Evolutionary conservation across 2,797 vertebrate species (phyloP), one percentile per base, ranked within the genome.

Genomic region (Pangasius macronema): DNA sequence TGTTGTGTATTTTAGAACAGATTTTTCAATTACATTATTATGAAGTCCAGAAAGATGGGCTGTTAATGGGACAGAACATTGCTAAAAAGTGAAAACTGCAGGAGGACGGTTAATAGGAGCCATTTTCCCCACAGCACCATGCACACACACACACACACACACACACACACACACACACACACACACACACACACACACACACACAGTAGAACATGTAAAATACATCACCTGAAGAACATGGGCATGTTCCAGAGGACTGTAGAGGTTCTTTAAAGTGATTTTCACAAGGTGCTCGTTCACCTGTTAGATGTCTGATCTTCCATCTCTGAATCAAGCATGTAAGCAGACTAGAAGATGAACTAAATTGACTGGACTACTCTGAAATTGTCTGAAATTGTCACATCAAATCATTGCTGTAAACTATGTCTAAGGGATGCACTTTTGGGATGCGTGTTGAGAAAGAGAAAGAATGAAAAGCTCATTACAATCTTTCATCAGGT

Each of bases 141-240:
- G 0, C 46, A 77, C 46, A 77, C 46, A 53, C 73, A 53, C 75
- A 77, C 73, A 77, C 49, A 55, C n/a, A 30, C 73, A 76, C 73
- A 76, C 27, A 51, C 22, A 49, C 73, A 76, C 73, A 51, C 27
- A 49, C 46, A 51, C 27, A 49, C 72, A 75, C 72, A 75, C 72
- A 75, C 22, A 27, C 3, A 13, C 73, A 76, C 73, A 51, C 27
- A 49, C 46, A 51, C 27, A 49, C 72, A 75, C 72, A 75, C 72
- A 75, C 22, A 27, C 3, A 13, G 70, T 16, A 49, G 24, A 10
- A 75, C 11, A 4, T 76, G 9, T 49, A 33, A 33, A 55, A 53
- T 27, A 53, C 36, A 30, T 53, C 8, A 0, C 27, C 14, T 53
- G 14, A 76, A 51, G 13, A 51, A 51, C 22, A 49, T 10, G 42